These are phyloP conservation scores for Diadema setosum DNA, from an alignment of 35 echinoderm and acorn worm species.

Conservation along the genomic window DNA sequence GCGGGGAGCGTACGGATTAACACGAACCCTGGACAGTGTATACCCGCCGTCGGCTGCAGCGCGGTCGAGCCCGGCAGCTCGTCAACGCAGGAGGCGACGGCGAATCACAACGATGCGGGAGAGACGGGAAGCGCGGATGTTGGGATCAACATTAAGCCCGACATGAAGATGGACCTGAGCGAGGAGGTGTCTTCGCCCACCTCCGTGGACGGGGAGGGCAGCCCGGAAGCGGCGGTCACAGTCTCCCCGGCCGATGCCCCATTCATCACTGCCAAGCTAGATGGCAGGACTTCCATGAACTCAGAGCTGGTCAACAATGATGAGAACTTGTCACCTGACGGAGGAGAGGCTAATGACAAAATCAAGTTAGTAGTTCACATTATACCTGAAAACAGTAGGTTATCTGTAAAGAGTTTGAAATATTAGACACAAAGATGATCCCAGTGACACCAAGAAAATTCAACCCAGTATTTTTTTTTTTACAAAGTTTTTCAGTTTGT, in stretches of 20 bases:
- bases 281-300: neutral
- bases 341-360: neutral
- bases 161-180: neutral
- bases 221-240: neutral
- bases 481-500: too few species aligned
- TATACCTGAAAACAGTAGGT: neutral
- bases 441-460: too few species aligned
- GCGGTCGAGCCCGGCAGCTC: neutral
- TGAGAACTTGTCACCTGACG: neutral
- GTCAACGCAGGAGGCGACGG: neutral
- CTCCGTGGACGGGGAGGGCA: neutral
- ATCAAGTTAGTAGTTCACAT: neutral
- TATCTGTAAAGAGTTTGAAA: too few species aligned
- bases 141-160: neutral
- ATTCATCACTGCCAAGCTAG: neutral
- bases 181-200: neutral
- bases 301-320: neutral
- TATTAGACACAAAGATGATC: too few species aligned
- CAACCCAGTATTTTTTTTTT: too few species aligned
- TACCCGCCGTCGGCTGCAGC: neutral
- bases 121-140: neutral
- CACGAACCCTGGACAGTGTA: neutral
- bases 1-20: neutral
- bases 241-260: neutral
- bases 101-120: neutral